Percentiles rank a stretch among this genome's conserved stretches.
Conservation (phyloP, 2,113 vertebrate species). For the Emydocephalus ijimae region DNA sequence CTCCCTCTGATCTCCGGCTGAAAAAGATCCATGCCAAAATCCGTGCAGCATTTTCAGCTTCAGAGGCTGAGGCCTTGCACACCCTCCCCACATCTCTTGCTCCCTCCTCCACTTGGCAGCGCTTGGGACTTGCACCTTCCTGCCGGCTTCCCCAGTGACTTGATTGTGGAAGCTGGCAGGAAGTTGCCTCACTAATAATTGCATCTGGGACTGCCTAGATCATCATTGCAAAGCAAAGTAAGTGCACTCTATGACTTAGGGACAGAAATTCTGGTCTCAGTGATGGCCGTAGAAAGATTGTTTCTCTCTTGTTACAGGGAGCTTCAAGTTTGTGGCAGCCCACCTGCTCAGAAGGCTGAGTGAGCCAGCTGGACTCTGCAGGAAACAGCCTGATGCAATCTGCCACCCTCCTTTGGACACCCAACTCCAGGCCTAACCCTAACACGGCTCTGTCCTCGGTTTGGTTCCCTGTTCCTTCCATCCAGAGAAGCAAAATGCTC, state of each 20-base stretch:
- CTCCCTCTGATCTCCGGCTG: not conserved
- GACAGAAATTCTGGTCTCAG: not conserved
- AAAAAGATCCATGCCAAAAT: not conserved
- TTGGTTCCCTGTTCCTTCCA: not conserved
- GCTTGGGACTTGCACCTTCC: not conserved
- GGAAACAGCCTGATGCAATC: not conserved
- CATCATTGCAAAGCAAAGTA: not conserved
- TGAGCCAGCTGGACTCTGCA: not conserved
- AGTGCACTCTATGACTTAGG: not conserved
- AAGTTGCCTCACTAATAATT: not conserved
- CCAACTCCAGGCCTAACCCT: not conserved
- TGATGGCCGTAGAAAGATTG: too few species aligned
- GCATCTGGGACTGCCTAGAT: not conserved
- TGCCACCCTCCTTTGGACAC: not conserved
- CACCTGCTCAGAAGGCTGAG: not conserved
- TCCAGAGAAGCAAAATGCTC: not conserved
- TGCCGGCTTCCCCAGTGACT: not conserved
- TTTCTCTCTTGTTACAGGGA: conserved; percentile 59
- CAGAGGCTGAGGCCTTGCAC: not conserved
- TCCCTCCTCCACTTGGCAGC: not conserved
- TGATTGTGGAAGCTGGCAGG: not conserved
- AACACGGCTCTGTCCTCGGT: not conserved
- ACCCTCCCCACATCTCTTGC: not conserved
- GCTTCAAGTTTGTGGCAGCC: conserved; percentile 59
- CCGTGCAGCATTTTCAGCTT: not conserved